Conservation (phyloP, 2,888 invertebrate genomes). For the Barypeithes pellucidus region DNA sequence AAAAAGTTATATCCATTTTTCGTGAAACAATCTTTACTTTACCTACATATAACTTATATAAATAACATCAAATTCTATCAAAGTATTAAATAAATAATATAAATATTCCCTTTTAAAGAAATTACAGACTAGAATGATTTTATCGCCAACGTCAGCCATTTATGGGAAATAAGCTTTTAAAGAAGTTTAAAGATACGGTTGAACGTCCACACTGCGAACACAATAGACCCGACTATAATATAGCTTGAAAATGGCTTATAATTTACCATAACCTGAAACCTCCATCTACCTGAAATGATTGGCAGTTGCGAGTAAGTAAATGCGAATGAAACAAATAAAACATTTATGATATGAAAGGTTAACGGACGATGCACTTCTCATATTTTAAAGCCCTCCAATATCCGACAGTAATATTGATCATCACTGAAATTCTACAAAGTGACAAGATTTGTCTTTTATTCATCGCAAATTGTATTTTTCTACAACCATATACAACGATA, state of each 20-base stretch:
- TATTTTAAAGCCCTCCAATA: background rate
- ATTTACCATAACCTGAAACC: constrained; percentile 53
- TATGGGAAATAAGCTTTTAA: constrained; percentile 23
- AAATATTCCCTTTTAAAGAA: background rate
- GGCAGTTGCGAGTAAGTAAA: constrained; percentile 47
- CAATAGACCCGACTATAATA: constrained; percentile 49
- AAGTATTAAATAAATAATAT: background rate
- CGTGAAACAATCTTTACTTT: no score
- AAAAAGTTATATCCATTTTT: no score
- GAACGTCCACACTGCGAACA: constrained; percentile 37
- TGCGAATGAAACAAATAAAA: constrained; percentile 41
- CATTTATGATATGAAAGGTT: constrained; percentile 47
- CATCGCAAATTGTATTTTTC: no score
- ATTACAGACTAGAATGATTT: background rate
- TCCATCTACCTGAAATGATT: constrained; percentile 53
- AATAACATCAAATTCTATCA: no score
- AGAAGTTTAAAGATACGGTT: constrained; percentile 47
- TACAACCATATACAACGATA: no score
- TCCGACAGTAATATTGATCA: background rate
- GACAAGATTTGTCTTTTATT: no score
- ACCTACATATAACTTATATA: no score
- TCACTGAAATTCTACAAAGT: no score
- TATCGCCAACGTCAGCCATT: constrained; percentile 17
- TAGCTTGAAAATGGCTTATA: constrained; percentile 51
- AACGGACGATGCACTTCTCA: constrained; percentile 30